phyloP scores from a whole-genome alignment of 2,797 vertebrate genomes.

The Ceryle rudis region DNA sequence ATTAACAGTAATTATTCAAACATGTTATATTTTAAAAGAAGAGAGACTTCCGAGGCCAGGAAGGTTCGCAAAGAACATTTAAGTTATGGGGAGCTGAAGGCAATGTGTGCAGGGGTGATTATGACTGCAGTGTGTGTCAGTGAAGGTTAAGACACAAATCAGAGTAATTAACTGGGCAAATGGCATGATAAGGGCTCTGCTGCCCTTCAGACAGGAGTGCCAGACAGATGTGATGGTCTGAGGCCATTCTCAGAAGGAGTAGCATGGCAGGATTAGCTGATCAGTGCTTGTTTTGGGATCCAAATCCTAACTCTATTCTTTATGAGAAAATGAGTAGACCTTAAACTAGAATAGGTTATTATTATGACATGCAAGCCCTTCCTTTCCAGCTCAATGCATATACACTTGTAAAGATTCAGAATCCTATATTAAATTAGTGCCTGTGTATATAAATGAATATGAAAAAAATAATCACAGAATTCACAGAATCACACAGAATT shows the following conservation, averaged over 20 bases:
- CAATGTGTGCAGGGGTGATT: neutral
- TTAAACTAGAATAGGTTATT: neutral
- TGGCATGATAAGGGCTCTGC: neutral
- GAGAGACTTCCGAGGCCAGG: neutral
- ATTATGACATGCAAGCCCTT: neutral
- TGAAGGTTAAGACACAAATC: neutral
- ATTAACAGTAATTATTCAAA: constrained; percentile 16
- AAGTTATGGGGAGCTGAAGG: neutral
- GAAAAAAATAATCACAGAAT: no score
- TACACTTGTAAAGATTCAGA: neutral
- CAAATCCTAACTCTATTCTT: neutral
- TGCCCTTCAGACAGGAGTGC: neutral
- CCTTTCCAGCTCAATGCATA: neutral
- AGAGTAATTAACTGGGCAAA: neutral
- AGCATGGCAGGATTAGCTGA: neutral
- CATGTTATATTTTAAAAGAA: neutral
- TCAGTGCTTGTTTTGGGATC: neutral
- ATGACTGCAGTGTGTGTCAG: neutral
- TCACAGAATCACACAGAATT: no score
- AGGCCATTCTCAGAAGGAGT: neutral
- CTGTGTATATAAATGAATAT: neutral
- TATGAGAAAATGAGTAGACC: neutral
- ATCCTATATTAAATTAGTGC: neutral
- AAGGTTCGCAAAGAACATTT: neutral
- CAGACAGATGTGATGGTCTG: neutral